Evolutionary conservation across 2,797 vertebrate species (phyloP).

Genomic region (Gallinago nigripennis): DNA sequence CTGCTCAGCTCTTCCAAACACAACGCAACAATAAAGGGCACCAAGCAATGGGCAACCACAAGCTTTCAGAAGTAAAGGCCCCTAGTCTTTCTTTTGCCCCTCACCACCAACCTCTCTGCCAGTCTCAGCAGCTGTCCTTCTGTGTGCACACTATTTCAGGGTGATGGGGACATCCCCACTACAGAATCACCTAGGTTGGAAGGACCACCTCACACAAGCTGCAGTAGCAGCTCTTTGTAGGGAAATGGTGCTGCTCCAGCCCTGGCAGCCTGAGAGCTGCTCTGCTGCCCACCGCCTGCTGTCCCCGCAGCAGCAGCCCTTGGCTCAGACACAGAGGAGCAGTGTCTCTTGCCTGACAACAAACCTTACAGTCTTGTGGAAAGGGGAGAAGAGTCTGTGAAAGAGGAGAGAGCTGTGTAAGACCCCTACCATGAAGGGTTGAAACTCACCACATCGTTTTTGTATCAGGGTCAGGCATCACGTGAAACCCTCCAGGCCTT

Average conservation of each 20-base stretch:
- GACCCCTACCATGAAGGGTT: neutral
- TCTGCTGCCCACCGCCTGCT: neutral
- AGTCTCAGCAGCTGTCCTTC: neutral
- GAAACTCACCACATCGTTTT: rapidly evolving
- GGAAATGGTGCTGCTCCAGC: neutral
- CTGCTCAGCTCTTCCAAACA: neutral
- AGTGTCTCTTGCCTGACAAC: neutral
- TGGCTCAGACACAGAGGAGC: neutral
- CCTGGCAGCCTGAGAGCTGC: neutral
- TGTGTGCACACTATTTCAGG: neutral
- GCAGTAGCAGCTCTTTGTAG: neutral
- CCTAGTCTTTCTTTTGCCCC: neutral
- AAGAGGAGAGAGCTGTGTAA: neutral
- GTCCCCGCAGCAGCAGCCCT: neutral
- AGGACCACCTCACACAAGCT: neutral
- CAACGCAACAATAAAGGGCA: neutral
- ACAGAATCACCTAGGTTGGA: too few species aligned
- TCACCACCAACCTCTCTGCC: neutral
- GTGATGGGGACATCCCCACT: neutral
- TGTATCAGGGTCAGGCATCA: neutral
- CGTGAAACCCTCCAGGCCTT: neutral
- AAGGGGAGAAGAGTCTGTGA: neutral
- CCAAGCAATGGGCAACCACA: neutral
- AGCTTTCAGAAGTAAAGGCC: neutral
- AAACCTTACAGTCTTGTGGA: neutral